These are phyloP conservation scores for Trissolcus brochymenae DNA, from an alignment of 2,888 invertebrate genomes.

Conservation along the genomic window DNA sequence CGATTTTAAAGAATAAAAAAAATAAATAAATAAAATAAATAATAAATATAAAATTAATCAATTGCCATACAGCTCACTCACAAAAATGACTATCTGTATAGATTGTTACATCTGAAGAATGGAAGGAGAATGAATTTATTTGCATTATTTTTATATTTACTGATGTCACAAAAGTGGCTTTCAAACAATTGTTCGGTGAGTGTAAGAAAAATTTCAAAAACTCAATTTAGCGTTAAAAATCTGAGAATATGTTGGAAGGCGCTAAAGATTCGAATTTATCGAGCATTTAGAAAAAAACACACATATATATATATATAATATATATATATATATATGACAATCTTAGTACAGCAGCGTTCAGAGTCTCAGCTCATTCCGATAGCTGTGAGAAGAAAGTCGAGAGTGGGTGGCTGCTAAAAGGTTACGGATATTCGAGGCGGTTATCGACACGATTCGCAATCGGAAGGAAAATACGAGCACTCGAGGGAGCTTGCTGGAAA, in stretches of 20 bases:
- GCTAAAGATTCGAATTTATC: constrained; percentile 41
- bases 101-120: no score
- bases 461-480: constrained; percentile 51
- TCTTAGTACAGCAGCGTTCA: constrained; percentile 22
- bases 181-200: not conserved
- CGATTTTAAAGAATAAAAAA: no score
- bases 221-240: constrained; percentile 29
- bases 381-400: constrained; percentile 48
- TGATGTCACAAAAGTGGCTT: no score
- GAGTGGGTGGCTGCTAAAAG: constrained; percentile 52
- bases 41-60: no score
- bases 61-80: no score
- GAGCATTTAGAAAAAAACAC: constrained; percentile 45
- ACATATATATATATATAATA: no score
- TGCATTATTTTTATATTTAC: no score
- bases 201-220: constrained; percentile 18
- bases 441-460: constrained; percentile 58
- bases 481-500: constrained; percentile 48
- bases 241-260: constrained; percentile 40
- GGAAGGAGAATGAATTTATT: no score
- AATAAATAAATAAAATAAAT: no score
- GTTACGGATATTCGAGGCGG: constrained; percentile 49
- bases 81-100: no score
- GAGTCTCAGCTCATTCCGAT: constrained; percentile 32
- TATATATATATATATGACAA: constrained; percentile 24